phyloP scores from a whole-genome alignment of 2,113 vertebrate genomes.

The Recurvirostra avosetta region DNA sequence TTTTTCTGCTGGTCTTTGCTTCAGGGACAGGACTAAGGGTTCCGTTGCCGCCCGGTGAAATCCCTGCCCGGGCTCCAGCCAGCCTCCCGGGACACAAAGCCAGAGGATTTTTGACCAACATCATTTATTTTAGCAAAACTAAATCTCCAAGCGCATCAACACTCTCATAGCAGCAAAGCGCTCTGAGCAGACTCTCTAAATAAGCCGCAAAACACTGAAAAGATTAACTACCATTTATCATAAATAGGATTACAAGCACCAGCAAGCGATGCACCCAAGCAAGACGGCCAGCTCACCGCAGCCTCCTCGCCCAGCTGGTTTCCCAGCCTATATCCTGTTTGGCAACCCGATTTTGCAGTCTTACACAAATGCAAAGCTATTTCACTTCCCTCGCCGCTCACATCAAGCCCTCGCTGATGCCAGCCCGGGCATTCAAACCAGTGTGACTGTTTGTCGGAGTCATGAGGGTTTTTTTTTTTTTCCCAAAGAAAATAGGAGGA shows the following conservation, averaged over 20 bases:
- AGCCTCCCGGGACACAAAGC: fast-evolving
- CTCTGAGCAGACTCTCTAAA: not conserved
- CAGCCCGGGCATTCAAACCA: not conserved
- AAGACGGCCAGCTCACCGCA: fast-evolving
- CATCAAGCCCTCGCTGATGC: not conserved
- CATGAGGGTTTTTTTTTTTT: not conserved
- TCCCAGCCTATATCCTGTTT: constrained; percentile 15
- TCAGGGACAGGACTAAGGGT: not conserved
- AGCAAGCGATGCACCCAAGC: fast-evolving
- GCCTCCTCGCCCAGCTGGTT: not conserved
- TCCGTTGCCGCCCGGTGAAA: not conserved
- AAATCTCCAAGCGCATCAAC: not conserved
- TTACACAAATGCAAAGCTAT: not conserved
- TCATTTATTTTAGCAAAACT: not conserved
- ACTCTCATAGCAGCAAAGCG: fast-evolving
- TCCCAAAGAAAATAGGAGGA: not conserved
- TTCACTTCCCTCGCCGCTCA: constrained; percentile 1
- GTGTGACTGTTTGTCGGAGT: fast-evolving
- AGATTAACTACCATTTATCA: not conserved
- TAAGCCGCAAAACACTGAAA: not conserved
- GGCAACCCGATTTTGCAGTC: not conserved
- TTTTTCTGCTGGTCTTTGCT: not conserved
- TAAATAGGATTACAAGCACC: not conserved
- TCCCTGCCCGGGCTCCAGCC: not conserved
- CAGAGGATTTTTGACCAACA: not conserved